Percentiles rank a stretch among this genome's conserved stretches.
phyloP scores from a whole-genome alignment of 2,797 vertebrate species.

The Phoebastria nigripes region DNA sequence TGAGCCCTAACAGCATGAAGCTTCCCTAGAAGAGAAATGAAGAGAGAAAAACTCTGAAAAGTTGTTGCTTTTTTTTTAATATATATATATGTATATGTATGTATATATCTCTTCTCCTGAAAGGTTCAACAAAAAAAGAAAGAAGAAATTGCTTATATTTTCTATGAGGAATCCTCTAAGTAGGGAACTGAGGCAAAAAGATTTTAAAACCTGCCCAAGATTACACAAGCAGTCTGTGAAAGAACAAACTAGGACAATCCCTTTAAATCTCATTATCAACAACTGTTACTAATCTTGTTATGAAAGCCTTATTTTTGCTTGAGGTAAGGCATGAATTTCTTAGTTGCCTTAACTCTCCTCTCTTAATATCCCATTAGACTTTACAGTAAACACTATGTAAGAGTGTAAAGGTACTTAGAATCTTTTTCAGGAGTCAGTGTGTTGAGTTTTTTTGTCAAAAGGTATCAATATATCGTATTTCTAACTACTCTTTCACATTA shows the following conservation, averaged over 20 bases:
- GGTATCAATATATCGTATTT: background rate
- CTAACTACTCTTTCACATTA: background rate
- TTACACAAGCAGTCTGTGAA: background rate
- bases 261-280: background rate
- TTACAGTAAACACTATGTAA: background rate
- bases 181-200: background rate
- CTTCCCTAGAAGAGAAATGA: background rate
- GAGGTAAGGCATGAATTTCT: background rate
- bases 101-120: background rate
- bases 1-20: background rate
- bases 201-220: background rate
- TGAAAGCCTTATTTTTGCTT: background rate
- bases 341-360: background rate
- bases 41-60: background rate
- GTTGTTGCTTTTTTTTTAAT: background rate
- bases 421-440: background rate
- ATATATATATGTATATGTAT: too few relatives aligned
- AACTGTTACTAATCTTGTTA: constrained; percentile 2
- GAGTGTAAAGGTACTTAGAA: background rate
- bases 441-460: background rate
- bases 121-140: background rate
- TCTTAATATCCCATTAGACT: background rate
- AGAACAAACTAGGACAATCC: constrained; percentile 24
- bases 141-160: background rate
- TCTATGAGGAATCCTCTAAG: background rate